These are phyloP conservation scores for Agrypnia vestita DNA, from an alignment of 1,140 invertebrate species.

Conservation along the genomic window DNA sequence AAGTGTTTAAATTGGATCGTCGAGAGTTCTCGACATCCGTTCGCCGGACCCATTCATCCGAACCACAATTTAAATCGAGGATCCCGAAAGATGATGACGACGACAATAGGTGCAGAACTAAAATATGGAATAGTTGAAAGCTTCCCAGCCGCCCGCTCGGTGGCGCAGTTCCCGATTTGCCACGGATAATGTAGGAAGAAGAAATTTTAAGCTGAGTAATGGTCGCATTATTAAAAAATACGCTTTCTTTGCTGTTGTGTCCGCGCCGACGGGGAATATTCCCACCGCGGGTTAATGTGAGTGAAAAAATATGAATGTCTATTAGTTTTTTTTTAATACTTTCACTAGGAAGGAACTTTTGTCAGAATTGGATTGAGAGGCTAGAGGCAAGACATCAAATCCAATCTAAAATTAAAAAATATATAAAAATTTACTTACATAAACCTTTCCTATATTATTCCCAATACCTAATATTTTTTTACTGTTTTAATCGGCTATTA, in stretches of 20 bases:
- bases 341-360: too few species aligned
- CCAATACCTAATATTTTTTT: too few species aligned
- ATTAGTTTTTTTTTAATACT: too few species aligned
- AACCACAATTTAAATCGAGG: slow-evolving; percentile 14
- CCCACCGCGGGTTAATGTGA: background rate
- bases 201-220: slow-evolving; percentile 43
- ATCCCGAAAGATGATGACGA: slow-evolving; percentile 22
- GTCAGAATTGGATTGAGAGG: too few species aligned
- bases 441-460: too few species aligned
- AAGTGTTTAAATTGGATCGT: too few species aligned
- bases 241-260: slow-evolving; percentile 6
- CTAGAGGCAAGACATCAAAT: too few species aligned
- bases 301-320: background rate
- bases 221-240: slow-evolving; percentile 38
- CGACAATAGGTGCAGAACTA: slow-evolving; percentile 28
- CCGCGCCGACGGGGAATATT: slow-evolving; percentile 2
- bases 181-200: slow-evolving; percentile 41
- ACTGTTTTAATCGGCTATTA: too few species aligned
- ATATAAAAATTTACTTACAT: too few species aligned
- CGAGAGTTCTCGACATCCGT: background rate
- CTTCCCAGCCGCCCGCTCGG: slow-evolving; percentile 6
- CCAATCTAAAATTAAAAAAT: too few species aligned
- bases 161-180: slow-evolving; percentile 40
- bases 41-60: background rate
- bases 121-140: slow-evolving; percentile 21